Conservation (phyloP, 2,888 invertebrate species). For the Aromia moschata region DNA sequence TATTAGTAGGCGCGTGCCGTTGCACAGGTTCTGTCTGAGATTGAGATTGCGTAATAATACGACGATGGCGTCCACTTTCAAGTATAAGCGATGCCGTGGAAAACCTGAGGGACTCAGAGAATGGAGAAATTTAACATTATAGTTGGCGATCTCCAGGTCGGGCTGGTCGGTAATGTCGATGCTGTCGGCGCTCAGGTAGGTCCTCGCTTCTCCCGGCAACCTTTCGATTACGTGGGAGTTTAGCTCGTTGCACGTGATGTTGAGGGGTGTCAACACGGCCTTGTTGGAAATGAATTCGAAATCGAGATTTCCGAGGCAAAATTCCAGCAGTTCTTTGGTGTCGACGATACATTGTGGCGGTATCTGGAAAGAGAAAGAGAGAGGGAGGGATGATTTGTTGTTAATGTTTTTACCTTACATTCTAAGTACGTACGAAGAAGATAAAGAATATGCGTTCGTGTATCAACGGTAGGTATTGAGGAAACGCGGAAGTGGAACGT, state of each 20-base stretch:
- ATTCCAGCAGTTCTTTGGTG: not conserved
- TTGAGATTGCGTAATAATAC: not conserved
- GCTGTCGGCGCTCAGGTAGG: not conserved
- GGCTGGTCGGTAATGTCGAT: constrained; percentile 26
- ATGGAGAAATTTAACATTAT: not conserved
- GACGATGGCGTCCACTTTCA: not conserved
- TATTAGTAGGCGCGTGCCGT: constrained; percentile 41
- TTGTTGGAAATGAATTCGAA: not conserved
- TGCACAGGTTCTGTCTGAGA: constrained; percentile 34
- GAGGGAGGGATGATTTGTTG: too few relatives aligned
- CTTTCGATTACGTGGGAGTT: not conserved
- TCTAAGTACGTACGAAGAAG: too few relatives aligned
- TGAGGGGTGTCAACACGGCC: not conserved
- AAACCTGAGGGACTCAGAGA: not conserved
- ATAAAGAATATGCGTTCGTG: too few relatives aligned
- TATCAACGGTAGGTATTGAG: too few relatives aligned
- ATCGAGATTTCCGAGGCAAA: not conserved
- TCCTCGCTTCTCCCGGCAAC: not conserved
- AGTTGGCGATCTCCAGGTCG: not conserved
- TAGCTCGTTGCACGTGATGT: not conserved
- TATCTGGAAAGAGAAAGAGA: too few relatives aligned
- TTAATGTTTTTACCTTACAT: too few relatives aligned
- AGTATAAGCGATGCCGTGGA: not conserved
- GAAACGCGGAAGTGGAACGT: too few relatives aligned
- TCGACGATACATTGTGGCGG: not conserved